phyloP scores from a whole-genome alignment of 2,113 vertebrate genomes.

The Tauraco erythrolophus region DNA sequence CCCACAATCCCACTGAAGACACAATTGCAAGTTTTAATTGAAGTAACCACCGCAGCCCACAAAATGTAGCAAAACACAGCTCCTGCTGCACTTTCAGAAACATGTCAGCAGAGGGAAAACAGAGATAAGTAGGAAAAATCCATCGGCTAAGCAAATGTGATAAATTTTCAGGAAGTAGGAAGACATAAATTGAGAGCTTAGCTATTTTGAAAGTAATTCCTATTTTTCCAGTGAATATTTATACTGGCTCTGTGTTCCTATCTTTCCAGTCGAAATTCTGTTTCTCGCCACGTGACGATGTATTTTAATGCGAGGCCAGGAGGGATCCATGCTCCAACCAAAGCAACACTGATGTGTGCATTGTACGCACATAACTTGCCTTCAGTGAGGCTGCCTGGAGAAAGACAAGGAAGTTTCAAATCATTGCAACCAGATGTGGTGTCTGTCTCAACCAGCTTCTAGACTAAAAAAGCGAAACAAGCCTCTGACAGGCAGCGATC shows the following conservation, averaged over 20 bases:
- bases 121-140: slow-evolving; percentile 13
- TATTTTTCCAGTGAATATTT: slow-evolving; percentile 53
- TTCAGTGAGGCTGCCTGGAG: background rate
- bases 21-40: background rate
- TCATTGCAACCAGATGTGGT: background rate
- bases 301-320: slow-evolving; percentile 7
- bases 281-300: background rate
- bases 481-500: background rate
- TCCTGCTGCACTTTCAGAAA: background rate
- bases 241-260: background rate
- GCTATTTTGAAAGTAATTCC: slow-evolving; percentile 41
- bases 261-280: slow-evolving; percentile 37
- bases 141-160: background rate
- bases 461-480: background rate
- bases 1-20: slow-evolving; percentile 8
- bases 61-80: background rate
- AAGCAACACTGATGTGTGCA: background rate
- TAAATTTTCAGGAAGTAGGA: slow-evolving; percentile 50
- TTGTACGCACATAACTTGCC: background rate
- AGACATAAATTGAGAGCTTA: slow-evolving; percentile 35
- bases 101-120: background rate
- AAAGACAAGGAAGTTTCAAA: background rate
- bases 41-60: background rate
- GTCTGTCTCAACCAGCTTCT: background rate
- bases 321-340: background rate